Percentiles rank a stretch among this genome's conserved stretches.
These are phyloP conservation scores for Bubalus kerabau DNA, from an alignment of 2,113 vertebrate genomes.

Conservation along the genomic window DNA sequence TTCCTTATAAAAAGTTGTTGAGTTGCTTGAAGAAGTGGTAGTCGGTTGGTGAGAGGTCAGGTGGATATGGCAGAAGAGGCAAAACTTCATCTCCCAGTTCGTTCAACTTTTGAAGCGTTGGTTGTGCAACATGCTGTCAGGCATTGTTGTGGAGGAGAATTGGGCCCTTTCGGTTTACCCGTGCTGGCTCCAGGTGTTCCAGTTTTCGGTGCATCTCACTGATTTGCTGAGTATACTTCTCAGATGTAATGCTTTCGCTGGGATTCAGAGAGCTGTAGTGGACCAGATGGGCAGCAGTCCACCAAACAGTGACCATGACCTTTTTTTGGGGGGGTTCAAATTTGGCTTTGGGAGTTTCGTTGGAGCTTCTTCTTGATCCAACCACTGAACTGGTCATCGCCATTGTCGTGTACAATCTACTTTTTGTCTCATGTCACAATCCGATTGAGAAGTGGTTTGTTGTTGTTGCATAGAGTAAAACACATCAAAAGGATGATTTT, in stretches of 20 bases:
- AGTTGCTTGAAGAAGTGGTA: background rate
- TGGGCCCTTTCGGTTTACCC: background rate
- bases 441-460: background rate
- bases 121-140: fast-evolving
- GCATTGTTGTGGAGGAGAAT: background rate
- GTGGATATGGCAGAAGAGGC: fast-evolving
- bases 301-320: background rate
- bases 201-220: background rate
- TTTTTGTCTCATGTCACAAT: background rate
- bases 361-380: background rate
- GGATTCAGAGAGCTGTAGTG: background rate
- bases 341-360: background rate
- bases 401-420: background rate
- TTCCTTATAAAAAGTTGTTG: background rate
- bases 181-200: background rate
- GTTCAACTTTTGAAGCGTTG: fast-evolving
- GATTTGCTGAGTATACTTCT: background rate
- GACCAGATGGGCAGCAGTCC: background rate
- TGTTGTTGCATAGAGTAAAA: background rate
- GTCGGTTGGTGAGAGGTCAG: background rate
- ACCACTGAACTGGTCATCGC: background rate
- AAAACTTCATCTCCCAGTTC: background rate
- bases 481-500: background rate
- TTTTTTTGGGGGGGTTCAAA: background rate
- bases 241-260: background rate